Evolutionary conservation across 2,888 invertebrate genomes (phyloP).

Genomic region (Cantharis rufa): DNA sequence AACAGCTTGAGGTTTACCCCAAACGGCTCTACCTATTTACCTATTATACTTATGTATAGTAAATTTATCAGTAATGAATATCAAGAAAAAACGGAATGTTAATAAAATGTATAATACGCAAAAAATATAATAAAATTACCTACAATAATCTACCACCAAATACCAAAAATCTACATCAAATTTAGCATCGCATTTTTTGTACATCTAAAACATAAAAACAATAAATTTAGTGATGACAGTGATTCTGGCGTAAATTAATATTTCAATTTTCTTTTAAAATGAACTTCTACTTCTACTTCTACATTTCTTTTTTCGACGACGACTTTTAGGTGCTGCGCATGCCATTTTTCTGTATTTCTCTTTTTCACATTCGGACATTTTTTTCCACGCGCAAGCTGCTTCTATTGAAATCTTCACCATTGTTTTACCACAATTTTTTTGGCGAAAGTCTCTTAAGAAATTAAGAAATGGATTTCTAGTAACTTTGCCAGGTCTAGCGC

Average conservation of each 20-base stretch:
- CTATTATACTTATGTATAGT: too few relatives aligned
- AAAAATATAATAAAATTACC: too few relatives aligned
- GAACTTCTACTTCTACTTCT: neutral
- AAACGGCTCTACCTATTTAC: too few relatives aligned
- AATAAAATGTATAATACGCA: too few relatives aligned
- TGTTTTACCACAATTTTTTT: neutral
- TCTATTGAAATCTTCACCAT: neutral
- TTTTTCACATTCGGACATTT: neutral
- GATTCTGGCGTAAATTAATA: neutral
- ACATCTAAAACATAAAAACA: neutral
- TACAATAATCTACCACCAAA: too few relatives aligned
- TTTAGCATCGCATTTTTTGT: too few relatives aligned
- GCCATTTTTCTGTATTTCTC: neutral
- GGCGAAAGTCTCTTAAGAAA: neutral
- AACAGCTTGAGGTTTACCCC: too few relatives aligned
- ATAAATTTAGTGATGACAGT: neutral
- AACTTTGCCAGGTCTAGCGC: neutral
- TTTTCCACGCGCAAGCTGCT: neutral
- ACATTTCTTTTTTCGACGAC: neutral
- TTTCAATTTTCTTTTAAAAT: neutral
- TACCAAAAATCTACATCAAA: too few relatives aligned
- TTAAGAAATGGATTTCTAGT: neutral
- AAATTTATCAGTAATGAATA: too few relatives aligned
- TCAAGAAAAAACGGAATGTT: too few relatives aligned
- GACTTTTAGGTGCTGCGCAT: neutral